Evolutionary conservation across 2,888 invertebrate species (phyloP).

Genomic region (Eristalinus aeneus): DNA sequence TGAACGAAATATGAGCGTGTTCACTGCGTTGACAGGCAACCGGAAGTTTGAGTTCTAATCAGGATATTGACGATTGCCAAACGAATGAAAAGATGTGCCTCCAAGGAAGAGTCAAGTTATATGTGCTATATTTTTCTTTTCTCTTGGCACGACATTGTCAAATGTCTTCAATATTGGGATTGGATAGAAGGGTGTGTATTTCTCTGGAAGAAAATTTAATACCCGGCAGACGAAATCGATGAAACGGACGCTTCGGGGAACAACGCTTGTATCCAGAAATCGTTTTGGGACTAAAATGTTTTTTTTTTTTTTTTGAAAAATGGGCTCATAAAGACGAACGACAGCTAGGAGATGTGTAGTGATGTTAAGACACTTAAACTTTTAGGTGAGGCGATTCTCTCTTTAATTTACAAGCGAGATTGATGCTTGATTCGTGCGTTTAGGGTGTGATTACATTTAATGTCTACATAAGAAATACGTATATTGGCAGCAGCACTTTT

Average conservation of each 20-base stretch:
- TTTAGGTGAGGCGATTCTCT: background rate
- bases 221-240: slow-evolving; percentile 47
- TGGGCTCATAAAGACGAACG: background rate
- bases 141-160: background rate
- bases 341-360: slow-evolving; percentile 32
- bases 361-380: slow-evolving; percentile 9
- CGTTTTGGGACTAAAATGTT: slow-evolving; percentile 45
- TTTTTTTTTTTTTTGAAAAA: slow-evolving; percentile 9
- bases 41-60: slow-evolving; percentile 59
- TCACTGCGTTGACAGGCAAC: slow-evolving; percentile 26
- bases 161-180: no score
- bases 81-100: background rate
- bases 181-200: slow-evolving; percentile 28
- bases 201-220: slow-evolving; percentile 36
- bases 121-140: background rate
- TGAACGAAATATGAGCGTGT: slow-evolving; percentile 37
- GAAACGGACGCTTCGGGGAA: slow-evolving; percentile 29
- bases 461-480: background rate
- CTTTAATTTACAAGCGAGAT: background rate
- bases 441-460: background rate
- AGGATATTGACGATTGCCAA: slow-evolving; percentile 56
- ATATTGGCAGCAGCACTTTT: background rate
- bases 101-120: background rate
- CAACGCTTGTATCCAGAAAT: slow-evolving; percentile 13
- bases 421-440: background rate